Conservation (phyloP, 2,113 vertebrate species). For the Perca flavescens region DNA sequence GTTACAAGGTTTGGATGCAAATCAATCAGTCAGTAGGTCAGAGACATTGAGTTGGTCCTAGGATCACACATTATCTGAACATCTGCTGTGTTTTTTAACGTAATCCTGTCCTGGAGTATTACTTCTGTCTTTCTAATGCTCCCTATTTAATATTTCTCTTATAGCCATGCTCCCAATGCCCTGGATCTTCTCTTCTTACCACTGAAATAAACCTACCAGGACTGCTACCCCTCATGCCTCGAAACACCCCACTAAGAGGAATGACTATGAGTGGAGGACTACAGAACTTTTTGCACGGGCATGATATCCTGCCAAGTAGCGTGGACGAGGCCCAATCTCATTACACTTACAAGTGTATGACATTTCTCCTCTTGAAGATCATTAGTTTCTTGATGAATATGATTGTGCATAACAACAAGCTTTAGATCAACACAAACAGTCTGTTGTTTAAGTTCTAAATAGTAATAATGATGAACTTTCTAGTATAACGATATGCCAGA, state of each 20-base stretch:
- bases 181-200: conserved; percentile 61
- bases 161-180: conserved; percentile 58
- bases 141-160: conserved; percentile 36
- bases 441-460: neutral
- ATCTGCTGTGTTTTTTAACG: neutral
- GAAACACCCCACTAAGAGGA: conserved; percentile 74
- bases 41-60: conserved; percentile 4
- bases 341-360: conserved; percentile 68
- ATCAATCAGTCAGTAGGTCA: conserved; percentile 13
- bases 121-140: neutral
- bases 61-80: conserved; percentile 22
- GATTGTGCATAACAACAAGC: neutral
- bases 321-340: conserved; percentile 76
- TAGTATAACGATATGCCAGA: neutral
- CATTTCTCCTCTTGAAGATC: neutral
- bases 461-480: too few relatives aligned
- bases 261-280: conserved; percentile 73
- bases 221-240: conserved; percentile 69
- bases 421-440: neutral
- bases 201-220: conserved; percentile 76
- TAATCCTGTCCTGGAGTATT: conserved; percentile 9
- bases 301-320: conserved; percentile 70
- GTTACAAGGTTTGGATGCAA: conserved; percentile 12
- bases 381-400: neutral
- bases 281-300: conserved; percentile 69